phyloP scores from a whole-genome alignment of 2,888 invertebrate species.

The Anorthoa munda region DNA sequence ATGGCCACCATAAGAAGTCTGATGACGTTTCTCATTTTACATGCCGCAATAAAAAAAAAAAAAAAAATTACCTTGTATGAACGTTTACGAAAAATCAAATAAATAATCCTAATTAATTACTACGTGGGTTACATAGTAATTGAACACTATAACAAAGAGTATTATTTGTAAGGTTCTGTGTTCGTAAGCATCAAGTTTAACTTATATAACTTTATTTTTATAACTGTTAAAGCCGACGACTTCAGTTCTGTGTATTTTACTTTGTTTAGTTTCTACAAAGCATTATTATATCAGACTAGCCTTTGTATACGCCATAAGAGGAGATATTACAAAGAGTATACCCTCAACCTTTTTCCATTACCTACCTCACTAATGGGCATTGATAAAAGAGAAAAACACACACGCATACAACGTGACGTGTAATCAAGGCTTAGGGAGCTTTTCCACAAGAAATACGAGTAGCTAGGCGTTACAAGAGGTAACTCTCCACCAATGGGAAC shows the following conservation, averaged over 20 bases:
- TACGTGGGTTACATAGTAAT: too few species aligned
- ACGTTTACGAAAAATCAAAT: too few species aligned
- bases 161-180: too few species aligned
- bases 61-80: too few species aligned
- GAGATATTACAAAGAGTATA: constrained; percentile 23
- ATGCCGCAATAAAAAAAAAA: too few species aligned
- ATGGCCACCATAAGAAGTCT: too few species aligned
- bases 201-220: too few species aligned
- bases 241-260: background rate
- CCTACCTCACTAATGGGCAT: constrained; percentile 1
- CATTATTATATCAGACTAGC: constrained; percentile 5
- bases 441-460: background rate
- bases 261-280: constrained; percentile 13
- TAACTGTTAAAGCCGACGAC: too few species aligned
- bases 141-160: too few species aligned
- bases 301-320: constrained; percentile 9
- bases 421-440: background rate
- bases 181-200: too few species aligned
- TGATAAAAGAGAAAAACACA: constrained; percentile 26
- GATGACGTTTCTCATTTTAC: too few species aligned
- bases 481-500: background rate
- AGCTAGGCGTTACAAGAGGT: background rate
- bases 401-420: background rate
- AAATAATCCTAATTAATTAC: too few species aligned
- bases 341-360: constrained; percentile 32